phyloP scores from a whole-genome alignment of 2,113 vertebrate genomes.

The Neotoma lepida region DNA sequence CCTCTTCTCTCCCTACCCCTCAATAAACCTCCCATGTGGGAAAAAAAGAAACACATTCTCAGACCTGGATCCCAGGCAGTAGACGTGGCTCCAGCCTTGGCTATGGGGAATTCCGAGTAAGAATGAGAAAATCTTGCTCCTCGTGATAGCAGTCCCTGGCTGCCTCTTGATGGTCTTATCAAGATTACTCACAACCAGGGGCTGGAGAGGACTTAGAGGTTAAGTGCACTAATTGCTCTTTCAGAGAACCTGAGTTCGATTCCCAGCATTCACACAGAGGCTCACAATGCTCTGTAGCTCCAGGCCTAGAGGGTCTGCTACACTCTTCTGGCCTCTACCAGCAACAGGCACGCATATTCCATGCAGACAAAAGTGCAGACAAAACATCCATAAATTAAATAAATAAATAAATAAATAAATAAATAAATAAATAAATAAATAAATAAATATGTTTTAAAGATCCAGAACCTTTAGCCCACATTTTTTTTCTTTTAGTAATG shows the following conservation, averaged over 20 bases:
- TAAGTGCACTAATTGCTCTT: not conserved
- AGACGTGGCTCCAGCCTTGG: not conserved
- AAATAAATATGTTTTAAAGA: not conserved
- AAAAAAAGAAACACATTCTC: not conserved
- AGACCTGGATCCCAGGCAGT: not conserved
- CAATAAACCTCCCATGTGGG: too few relatives aligned
- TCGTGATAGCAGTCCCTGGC: not conserved
- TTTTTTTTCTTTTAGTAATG: not conserved
- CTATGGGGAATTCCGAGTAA: not conserved
- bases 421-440: too few relatives aligned
- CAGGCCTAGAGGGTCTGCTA: not conserved
- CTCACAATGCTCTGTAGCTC: not conserved
- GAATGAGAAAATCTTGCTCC: not conserved
- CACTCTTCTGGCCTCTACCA: not conserved
- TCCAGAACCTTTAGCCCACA: not conserved
- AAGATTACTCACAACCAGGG: accelerated
- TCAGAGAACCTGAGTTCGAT: not conserved
- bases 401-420: not conserved
- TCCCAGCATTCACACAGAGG: not conserved
- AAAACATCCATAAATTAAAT: not conserved
- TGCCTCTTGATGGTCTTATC: not conserved
- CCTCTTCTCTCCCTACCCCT: too few relatives aligned
- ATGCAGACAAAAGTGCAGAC: not conserved
- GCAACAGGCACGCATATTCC: not conserved
- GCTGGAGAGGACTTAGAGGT: not conserved